Percentiles rank a stretch among this genome's conserved stretches.
phyloP scores from a whole-genome alignment of 2,113 vertebrate genomes.

The Cebus imitator region DNA sequence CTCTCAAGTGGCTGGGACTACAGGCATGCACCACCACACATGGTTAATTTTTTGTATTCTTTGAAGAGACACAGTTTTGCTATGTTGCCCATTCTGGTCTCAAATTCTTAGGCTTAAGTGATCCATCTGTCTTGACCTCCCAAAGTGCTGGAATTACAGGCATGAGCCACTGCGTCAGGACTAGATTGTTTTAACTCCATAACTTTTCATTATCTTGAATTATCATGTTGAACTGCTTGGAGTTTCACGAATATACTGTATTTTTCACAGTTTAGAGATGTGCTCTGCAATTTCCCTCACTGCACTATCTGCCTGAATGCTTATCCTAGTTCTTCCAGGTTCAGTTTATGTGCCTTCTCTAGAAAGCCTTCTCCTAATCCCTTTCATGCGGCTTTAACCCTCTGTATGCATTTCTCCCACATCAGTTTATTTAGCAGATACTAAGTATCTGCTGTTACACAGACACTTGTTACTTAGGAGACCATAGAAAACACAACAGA shows the following conservation, averaged over 20 bases:
- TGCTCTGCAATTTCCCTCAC: background rate
- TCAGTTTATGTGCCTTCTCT: background rate
- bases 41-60: background rate
- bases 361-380: background rate
- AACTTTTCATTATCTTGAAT: background rate
- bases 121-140: background rate
- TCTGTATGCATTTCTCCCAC: background rate
- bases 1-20: background rate
- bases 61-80: background rate
- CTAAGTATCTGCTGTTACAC: background rate
- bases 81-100: background rate
- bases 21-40: background rate
- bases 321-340: background rate
- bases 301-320: background rate
- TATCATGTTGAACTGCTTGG: background rate
- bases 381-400: background rate
- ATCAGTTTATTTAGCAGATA: background rate
- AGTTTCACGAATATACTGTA: background rate
- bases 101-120: background rate
- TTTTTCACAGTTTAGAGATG: constrained; percentile 10
- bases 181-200: background rate
- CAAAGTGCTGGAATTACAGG: background rate
- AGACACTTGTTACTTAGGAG: background rate
- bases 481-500: background rate
- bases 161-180: background rate